Base-by-base conservation (phyloP, 2,797 vertebrate genomes). In the Enteromius argenteus region DNA sequence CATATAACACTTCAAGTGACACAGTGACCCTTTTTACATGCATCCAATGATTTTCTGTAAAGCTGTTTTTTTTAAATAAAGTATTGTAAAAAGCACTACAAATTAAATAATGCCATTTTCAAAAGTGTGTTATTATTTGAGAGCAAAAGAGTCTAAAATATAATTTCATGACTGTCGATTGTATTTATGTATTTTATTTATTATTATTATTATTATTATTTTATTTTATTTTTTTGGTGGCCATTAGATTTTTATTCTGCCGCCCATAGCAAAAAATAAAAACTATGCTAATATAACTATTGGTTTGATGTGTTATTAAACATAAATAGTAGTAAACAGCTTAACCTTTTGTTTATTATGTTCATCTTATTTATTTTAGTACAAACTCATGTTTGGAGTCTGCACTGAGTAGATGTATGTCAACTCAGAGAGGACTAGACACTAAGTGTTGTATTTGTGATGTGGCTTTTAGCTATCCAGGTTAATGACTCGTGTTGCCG, bases 391-490 rank as follows among this genome's bases (percentile, higher is more conserved):
- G 30, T 62, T 71, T 35, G 27, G n/a, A 46, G 19, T 58, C 51
- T 1, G 1, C 19, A 8, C 21, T 11, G 19, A 79, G 30, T n/a
- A 51, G 32, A 75, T 35, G 30, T 49, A 42, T 62, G 51, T 72
- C 37, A 79, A 9, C 66, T 37, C 30, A 44, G 13, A 77, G 44
- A 44, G 75, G 21, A 69, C 80, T 60, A 78, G 37, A 44, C 66
- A 62, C 8, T 58, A 15, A 62, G 32, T 15, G 5, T 49, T 71
- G 42, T 15, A n/a, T 71, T 9, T 62, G 68, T 64, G 32, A 58
- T 53, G 53, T 73, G 73, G 81, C 88, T 92, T 92, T 91, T 89
- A 88, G 84, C 67, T 75, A 78, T 90, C 79, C 79, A 35, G 83
- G 88, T 58, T 88, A 89, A 89, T 90, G 89, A 49, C 64, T 49